Evolutionary conservation across 1,140 invertebrate genomes (phyloP), one percentile per base, ranked within the genome.

Genomic region (Tetranychus urticae): DNA sequence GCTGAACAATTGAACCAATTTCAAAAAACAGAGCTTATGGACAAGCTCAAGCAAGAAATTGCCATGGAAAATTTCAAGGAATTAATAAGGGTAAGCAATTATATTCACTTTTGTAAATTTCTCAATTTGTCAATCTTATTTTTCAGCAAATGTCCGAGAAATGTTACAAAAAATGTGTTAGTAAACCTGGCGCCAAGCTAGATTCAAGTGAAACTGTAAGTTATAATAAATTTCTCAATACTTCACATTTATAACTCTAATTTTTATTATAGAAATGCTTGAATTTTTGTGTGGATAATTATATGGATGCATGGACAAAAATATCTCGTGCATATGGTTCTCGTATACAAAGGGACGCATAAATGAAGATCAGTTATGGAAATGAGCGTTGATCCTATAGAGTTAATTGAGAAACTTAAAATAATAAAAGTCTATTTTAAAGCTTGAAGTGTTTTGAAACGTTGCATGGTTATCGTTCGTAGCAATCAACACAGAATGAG

Each of bases 241-340:
- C 57, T 50, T 48, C 31, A 46, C 39, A 59, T 50, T 58, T 47
- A 48, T 37, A 60, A 62, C 23, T 42, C 10, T 42, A 6, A 5
- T 42, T 42, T 42, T 42, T 42, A 42, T 6, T 79, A 58, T 76
- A 88, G 81, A 94, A 94, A 83, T 96, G 92, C 74, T 78, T 97
- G 65, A 86, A 88, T 13, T 89, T 94, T 86, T 94, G 89, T 72
- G 93, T 93, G 88, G 90, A 97, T 72, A 79, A 90, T 66, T 96
- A 91, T 75, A 91, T 96, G 84, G 92, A 96, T 72, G 80, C 89
- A 6, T 92, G 85, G 81, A 88, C 90, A 75, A 74, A 90, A 56
- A 86, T 94, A 37, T 88, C 86, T 14, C 78, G 81, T 0, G 1
- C 5, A 42, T 42, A 42, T 42, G 39, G 5, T 10, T 6, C 5